These are phyloP conservation scores for Toxotes chatareus DNA, from an alignment of 2,113 vertebrate genomes.

Conservation along the genomic window DNA sequence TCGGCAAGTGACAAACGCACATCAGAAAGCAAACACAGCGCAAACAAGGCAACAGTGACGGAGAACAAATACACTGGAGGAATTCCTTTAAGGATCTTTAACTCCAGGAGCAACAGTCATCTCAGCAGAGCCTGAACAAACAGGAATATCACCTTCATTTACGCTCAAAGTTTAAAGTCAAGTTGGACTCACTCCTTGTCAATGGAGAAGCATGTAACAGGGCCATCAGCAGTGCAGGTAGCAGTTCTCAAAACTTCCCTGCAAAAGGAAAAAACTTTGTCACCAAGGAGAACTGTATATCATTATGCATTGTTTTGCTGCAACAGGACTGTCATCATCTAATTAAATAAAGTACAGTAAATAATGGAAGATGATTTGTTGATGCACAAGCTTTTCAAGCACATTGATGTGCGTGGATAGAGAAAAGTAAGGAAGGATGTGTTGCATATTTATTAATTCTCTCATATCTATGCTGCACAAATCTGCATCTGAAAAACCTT, in stretches of 20 bases:
- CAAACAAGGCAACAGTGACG: neutral
- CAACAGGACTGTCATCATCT: neutral
- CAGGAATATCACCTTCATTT: neutral
- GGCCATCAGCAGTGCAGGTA: slow-evolving; percentile 84
- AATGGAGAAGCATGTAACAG: slow-evolving; percentile 86
- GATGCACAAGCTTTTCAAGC: neutral
- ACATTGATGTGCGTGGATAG: neutral
- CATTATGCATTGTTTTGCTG: neutral
- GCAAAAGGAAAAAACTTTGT: slow-evolving; percentile 32
- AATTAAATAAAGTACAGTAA: neutral
- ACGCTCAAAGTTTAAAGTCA: slow-evolving; percentile 2
- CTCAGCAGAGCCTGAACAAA: neutral
- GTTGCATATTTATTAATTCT: neutral
- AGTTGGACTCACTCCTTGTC: slow-evolving; percentile 86
- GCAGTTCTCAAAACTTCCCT: slow-evolving; percentile 86
- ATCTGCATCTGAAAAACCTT: neutral
- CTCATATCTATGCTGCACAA: neutral
- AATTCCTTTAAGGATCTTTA: neutral
- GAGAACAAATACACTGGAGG: neutral
- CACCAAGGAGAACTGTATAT: neutral
- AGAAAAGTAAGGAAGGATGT: neutral
- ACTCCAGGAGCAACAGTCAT: neutral
- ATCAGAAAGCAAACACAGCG: neutral
- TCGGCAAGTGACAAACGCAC: neutral
- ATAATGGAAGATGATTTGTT: neutral